A percentile compares a stretch with the other conserved stretches of the same genome.
Evolutionary conservation across 2,113 vertebrate genomes (phyloP).

Genomic region (Lanius collurio): DNA sequence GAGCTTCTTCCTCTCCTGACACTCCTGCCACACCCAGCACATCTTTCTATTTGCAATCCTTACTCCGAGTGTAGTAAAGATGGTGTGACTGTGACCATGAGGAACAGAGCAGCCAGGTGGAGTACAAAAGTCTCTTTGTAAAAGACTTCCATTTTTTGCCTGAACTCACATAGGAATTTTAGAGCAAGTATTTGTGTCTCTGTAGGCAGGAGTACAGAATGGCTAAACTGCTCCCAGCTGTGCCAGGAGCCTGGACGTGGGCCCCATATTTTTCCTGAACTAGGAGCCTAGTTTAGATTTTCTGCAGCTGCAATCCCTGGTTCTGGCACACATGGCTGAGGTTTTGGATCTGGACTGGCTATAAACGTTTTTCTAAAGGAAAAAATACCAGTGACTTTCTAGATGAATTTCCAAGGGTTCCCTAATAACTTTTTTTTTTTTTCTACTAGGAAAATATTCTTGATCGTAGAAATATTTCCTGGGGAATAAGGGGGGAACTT

Average conservation of each 20-base stretch:
- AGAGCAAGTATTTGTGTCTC: neutral
- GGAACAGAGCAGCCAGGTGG: neutral
- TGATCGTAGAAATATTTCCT: neutral
- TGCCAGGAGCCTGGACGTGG: neutral
- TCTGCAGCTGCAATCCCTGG: neutral
- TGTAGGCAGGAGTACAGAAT: neutral
- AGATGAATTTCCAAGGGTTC: neutral
- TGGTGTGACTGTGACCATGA: accelerated
- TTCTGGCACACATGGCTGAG: accelerated
- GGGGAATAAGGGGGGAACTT: neutral
- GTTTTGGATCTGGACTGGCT: neutral
- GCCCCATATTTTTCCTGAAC: neutral
- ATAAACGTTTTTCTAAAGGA: neutral
- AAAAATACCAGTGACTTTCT: neutral
- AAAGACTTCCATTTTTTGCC: neutral
- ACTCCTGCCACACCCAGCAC: constrained; percentile 8
- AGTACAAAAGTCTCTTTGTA: neutral
- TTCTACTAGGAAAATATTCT: neutral
- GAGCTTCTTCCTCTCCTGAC: neutral
- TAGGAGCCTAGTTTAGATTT: neutral
- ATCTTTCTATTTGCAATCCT: neutral
- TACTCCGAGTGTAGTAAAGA: neutral
- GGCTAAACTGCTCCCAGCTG: neutral
- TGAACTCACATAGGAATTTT: neutral
- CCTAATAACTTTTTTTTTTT: neutral